These are phyloP conservation scores for Orycteropus afer DNA, from an alignment of 2,113 vertebrate genomes.

Conservation along the genomic window DNA sequence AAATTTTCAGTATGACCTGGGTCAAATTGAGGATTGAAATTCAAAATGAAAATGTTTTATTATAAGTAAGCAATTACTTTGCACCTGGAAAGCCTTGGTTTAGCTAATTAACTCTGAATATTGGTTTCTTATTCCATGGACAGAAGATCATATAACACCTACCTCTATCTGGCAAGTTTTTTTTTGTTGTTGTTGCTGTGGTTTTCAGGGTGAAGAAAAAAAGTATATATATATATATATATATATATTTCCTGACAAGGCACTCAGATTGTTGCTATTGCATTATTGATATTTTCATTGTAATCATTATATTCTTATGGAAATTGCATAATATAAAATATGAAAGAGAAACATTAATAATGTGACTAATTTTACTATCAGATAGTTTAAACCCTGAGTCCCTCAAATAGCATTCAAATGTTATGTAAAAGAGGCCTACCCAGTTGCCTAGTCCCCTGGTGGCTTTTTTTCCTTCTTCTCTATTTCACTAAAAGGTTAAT, in stretches of 20 bases:
- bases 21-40: neutral
- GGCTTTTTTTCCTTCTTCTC: neutral
- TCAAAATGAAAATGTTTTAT: neutral
- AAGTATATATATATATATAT: too few relatives aligned
- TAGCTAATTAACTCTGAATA: neutral
- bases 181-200: neutral
- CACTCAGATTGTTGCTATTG: neutral
- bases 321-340: neutral
- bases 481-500: neutral
- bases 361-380: neutral
- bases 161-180: neutral
- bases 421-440: neutral
- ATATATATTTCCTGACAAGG: neutral
- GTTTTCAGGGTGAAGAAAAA: too few relatives aligned
- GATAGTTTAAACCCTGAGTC: neutral
- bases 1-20: constrained; percentile 16
- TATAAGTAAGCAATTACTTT: neutral
- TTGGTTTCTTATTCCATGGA: neutral
- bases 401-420: neutral
- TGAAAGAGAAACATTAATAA: neutral
- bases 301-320: neutral
- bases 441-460: neutral
- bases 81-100: neutral
- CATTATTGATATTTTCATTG: neutral
- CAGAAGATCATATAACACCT: neutral